A percentile compares a stretch with the other conserved stretches of the same genome.
These are phyloP conservation scores for Holacanthella duospinosa DNA, from an alignment of 2,888 invertebrate species.

Conservation along the genomic window DNA sequence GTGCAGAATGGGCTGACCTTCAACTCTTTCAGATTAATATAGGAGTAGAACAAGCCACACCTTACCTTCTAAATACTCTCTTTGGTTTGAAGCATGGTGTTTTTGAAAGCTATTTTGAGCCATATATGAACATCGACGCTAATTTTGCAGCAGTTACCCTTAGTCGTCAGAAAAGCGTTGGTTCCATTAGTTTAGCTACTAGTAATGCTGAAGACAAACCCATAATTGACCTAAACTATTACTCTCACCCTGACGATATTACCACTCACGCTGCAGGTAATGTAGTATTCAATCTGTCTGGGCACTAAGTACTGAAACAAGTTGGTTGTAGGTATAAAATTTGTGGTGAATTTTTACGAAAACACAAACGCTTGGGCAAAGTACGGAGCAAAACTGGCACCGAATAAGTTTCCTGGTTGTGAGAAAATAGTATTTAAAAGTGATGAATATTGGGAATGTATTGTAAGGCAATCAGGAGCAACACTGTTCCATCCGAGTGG, in stretches of 20 bases:
- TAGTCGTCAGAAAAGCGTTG: background rate
- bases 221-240: too few species aligned
- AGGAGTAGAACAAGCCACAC: background rate
- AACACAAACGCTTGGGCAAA: conserved; percentile 16
- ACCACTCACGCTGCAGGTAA: too few species aligned
- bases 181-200: background rate
- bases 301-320: too few species aligned
- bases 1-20: background rate
- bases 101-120: background rate
- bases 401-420: conserved; percentile 15
- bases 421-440: conserved; percentile 13
- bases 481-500: conserved; percentile 26
- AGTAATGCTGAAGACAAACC: too few species aligned
- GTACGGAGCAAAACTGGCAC: conserved; percentile 12
- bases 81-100: background rate
- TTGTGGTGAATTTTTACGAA: conserved; percentile 7
- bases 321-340: too few species aligned
- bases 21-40: background rate
- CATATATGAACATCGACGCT: background rate
- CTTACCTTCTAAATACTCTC: background rate
- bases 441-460: conserved; percentile 24
- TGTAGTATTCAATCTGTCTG: too few species aligned
- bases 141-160: background rate
- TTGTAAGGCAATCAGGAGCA: conserved; percentile 17
- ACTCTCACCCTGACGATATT: too few species aligned